phyloP scores from a whole-genome alignment of 2,888 invertebrate species.

The Prosopocoilus inquinatus region DNA sequence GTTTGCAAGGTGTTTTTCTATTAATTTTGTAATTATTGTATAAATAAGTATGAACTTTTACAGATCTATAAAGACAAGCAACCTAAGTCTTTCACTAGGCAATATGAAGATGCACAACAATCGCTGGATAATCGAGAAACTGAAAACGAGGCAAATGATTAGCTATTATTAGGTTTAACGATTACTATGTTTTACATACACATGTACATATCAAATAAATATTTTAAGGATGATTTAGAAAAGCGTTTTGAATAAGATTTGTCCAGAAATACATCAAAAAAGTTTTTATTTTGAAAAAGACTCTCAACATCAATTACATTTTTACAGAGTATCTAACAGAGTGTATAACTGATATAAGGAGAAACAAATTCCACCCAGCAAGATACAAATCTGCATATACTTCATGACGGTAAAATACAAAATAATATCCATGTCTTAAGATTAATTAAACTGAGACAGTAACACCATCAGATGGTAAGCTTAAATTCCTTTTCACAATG shows the following conservation, averaged over 20 bases:
- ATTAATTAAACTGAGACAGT: conserved; percentile 9
- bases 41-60: neutral
- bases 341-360: conserved; percentile 39
- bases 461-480: conserved; percentile 4
- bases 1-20: neutral
- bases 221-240: too few species aligned
- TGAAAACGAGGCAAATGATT: neutral
- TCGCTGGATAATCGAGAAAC: neutral
- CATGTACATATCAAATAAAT: too few species aligned
- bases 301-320: too few species aligned
- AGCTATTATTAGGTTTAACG: neutral
- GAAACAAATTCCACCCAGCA: conserved; percentile 43
- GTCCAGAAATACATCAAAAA: too few species aligned
- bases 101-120: neutral
- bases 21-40: too few species aligned
- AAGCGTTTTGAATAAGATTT: too few species aligned
- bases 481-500: conserved; percentile 64
- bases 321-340: conserved; percentile 12
- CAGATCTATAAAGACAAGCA: neutral
- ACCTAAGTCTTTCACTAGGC: neutral
- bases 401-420: conserved; percentile 46
- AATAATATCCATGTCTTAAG: conserved; percentile 43
- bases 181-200: too few species aligned
- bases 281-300: too few species aligned
- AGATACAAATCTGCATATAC: conserved; percentile 46